Evolutionary conservation across 2,113 vertebrate species (phyloP), one percentile per base, ranked within the genome.

Genomic region (Crotalus helleri): DNA sequence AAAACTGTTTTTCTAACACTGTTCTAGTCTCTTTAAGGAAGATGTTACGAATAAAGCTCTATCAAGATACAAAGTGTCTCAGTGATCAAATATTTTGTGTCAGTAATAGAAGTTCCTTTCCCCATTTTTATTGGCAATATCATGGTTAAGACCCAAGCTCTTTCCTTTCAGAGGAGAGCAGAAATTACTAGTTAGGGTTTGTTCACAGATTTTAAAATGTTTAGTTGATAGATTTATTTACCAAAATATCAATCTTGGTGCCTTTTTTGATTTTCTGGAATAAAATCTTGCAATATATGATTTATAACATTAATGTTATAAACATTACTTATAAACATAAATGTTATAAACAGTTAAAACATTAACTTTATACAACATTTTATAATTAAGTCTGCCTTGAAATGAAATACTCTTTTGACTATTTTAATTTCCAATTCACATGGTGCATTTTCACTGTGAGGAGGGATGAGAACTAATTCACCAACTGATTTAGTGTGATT

Each of bases 401-500:
- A 81, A 19, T 39, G 33, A 81, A 81, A 81, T 21, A 81, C 74
- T 57, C 55, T 44, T 39, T 74, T 81, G 33, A 81, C 7, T 39
- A 81, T 81, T 81, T 81, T 81, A 81, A 44, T 81, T 39, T 44
- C 33, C 17, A 81, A 81, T 81, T 21, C 33, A 3, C 21, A 9
- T 8, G 74, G 17, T 44, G 33, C n/a, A 44, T 2, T 21, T 81
- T 81, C 39, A 44, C n/a, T 44, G 17, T 44, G 64, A 15, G 64
- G 64, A 69, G 49, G 46, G 24, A 87, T 26, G 8, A 29, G 26
- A 87, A 55, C 51, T 54, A 9, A n/a, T 87, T 87, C 24, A 87
- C 46, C 24, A 51, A 29, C 33, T 81, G 74, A 81, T 81, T 89
- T 54, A 89, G 24, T 44, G 51, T 39, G 49, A 97, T 92, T 97